These are phyloP conservation scores for Propithecus coquereli DNA, from an alignment of 2,113 vertebrate species.

Conservation along the genomic window DNA sequence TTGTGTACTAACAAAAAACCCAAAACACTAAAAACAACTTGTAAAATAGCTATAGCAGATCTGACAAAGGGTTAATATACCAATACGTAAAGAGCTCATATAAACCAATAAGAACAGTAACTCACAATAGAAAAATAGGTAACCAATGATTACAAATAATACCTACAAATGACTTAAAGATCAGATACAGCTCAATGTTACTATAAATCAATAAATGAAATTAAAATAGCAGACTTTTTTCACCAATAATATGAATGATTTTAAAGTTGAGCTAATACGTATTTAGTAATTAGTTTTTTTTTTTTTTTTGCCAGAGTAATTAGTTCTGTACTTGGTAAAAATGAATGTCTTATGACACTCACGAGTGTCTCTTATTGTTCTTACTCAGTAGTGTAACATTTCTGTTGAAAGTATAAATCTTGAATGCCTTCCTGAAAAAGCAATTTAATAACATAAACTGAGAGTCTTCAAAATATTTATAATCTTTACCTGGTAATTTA, in stretches of 20 bases:
- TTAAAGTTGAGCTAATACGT: neutral
- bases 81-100: neutral
- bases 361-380: neutral
- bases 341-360: neutral
- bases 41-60: slow-evolving; percentile 11
- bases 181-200: neutral
- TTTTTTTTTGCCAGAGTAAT: neutral
- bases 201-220: neutral
- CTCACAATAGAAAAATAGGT: neutral
- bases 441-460: neutral
- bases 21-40: neutral
- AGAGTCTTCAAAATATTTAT: neutral
- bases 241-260: neutral
- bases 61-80: neutral
- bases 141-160: neutral
- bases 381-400: neutral
- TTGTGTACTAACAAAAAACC: neutral
- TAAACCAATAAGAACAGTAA: neutral
- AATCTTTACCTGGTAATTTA: neutral
- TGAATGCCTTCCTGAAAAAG: neutral
- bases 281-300: neutral
- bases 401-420: neutral
- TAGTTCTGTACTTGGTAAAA: neutral
- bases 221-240: slow-evolving; percentile 2
- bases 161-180: neutral